Evolutionary conservation across 2,797 vertebrate genomes (phyloP).

Genomic region (Chloroceryle inda): DNA sequence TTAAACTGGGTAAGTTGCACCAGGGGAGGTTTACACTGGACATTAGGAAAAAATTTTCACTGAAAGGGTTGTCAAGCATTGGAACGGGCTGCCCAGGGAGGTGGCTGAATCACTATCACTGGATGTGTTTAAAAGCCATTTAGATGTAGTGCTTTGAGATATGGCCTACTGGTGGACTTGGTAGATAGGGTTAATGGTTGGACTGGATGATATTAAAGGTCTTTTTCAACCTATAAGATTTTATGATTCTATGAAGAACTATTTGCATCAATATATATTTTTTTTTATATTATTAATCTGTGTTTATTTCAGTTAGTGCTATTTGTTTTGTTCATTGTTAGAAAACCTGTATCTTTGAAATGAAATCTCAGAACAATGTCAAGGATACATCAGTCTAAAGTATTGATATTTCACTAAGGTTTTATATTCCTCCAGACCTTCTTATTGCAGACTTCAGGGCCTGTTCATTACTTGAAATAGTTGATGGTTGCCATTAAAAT

Average conservation of each 20-base stretch:
- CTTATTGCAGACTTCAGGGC: neutral
- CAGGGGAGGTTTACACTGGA: no score
- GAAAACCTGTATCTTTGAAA: neutral
- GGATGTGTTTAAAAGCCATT: no score
- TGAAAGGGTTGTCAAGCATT: no score
- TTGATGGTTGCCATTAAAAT: neutral
- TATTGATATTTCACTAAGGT: neutral
- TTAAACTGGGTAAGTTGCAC: no score
- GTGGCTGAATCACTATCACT: no score
- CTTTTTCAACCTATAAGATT: no score
- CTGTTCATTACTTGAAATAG: neutral
- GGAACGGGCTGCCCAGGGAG: no score
- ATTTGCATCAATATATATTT: neutral
- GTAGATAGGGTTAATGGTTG: no score
- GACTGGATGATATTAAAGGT: no score
- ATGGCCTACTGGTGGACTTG: no score
- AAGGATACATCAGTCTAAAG: neutral
- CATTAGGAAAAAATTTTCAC: no score
- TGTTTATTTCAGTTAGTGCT: neutral
- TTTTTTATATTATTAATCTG: neutral
- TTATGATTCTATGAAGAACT: neutral
- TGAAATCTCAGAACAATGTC: neutral
- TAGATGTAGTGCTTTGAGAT: no score
- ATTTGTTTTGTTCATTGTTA: neutral
- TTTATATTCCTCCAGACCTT: neutral